Evolutionary conservation across 2,797 vertebrate genomes (phyloP).

Genomic region (Molossus molossus): DNA sequence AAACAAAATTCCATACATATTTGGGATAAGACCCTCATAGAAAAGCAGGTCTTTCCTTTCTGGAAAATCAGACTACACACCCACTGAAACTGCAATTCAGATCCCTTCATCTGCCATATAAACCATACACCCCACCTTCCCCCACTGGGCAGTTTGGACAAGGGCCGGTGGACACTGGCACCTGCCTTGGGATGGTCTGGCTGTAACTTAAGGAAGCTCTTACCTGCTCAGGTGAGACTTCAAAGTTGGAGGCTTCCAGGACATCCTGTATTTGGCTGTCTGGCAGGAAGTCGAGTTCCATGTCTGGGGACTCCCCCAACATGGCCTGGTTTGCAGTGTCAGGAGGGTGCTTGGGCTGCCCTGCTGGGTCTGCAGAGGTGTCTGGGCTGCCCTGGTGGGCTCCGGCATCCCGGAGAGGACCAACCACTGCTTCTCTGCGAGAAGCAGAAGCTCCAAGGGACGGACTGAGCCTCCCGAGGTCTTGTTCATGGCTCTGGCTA

Average conservation of each 20-base stretch:
- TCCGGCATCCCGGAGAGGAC: neutral
- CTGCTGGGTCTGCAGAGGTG: accelerated
- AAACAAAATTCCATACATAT: neutral
- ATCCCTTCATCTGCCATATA: too few relatives aligned
- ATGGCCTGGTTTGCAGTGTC: neutral
- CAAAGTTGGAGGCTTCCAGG: conserved; percentile 56
- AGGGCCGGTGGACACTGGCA: neutral
- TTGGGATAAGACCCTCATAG: neutral
- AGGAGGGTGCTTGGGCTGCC: neutral
- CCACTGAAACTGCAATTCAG: neutral
- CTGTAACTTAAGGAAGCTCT: neutral
- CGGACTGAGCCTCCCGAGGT: neutral
- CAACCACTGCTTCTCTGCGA: neutral
- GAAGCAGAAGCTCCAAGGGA: neutral
- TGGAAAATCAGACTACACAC: neutral
- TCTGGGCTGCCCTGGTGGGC: neutral
- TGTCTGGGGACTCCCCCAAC: neutral
- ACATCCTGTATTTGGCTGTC: conserved; percentile 79
- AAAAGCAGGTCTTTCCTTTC: neutral
- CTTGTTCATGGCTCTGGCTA: neutral
- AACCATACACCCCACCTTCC: neutral
- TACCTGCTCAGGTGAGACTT: conserved; percentile 77
- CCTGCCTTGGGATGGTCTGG: neutral
- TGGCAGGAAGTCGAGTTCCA: conserved; percentile 76
- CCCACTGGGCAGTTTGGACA: accelerated